Evolutionary conservation across 2,888 invertebrate species (phyloP).

Genomic region (Drymonia ruficornis): DNA sequence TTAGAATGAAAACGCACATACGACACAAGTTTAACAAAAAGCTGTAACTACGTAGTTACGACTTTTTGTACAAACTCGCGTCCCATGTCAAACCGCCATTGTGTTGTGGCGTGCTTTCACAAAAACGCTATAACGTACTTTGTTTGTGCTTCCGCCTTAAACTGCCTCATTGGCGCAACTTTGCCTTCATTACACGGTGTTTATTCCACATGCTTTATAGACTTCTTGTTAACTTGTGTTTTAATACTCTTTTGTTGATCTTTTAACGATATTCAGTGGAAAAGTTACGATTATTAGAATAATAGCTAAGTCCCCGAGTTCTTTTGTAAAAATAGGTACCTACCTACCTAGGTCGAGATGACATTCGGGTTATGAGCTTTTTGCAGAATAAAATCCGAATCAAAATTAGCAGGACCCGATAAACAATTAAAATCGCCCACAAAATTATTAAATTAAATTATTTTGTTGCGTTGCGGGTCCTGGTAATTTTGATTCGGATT

Average conservation of each 20-base stretch:
- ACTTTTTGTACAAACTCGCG: not conserved
- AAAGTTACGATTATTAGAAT: not conserved
- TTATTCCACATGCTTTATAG: constrained; percentile 2
- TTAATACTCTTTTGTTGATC: not conserved
- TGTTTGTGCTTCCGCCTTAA: constrained; percentile 10
- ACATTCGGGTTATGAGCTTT: no score
- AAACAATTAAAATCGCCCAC: no score
- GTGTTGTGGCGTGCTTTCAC: constrained; percentile 5
- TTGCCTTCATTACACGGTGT: constrained; percentile 6
- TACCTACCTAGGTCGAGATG: no score
- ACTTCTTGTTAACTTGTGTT: not conserved
- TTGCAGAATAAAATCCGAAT: no score
- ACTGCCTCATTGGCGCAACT: constrained; percentile 6
- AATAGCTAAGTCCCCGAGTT: no score
- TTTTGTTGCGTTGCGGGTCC: no score
- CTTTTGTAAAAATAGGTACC: no score
- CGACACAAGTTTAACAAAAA: not conserved
- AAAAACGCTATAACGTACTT: constrained; percentile 7
- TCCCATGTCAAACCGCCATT: constrained; percentile 5
- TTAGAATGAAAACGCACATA: not conserved
- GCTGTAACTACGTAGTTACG: not conserved
- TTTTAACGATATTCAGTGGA: not conserved
- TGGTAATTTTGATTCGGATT: no score
- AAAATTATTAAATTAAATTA: no score
- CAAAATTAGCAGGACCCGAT: no score